Conservation (phyloP, 2,113 vertebrate genomes). For the Zingel zingel region DNA sequence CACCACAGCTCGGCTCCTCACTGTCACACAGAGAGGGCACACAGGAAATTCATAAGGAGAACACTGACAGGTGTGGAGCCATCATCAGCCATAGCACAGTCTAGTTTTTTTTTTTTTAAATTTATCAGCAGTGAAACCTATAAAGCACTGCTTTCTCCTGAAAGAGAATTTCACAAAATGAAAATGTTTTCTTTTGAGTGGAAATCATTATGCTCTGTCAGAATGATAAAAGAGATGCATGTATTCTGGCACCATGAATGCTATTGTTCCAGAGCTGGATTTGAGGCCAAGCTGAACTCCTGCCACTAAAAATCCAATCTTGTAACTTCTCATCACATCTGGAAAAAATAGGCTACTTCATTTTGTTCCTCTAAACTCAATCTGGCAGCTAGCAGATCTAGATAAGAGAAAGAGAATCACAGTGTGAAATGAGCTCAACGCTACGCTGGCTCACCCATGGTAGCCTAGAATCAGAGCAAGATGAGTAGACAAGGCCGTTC, state of each 20-base stretch:
- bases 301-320: conserved; percentile 56
- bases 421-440: conserved; percentile 78
- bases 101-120: conserved; percentile 9
- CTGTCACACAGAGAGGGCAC: conserved; percentile 57
- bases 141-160: background rate
- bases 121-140: conserved; percentile 1
- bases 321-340: conserved; percentile 66
- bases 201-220: conserved; percentile 9
- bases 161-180: conserved; percentile 30
- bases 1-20: conserved; percentile 52
- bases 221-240: conserved; percentile 31
- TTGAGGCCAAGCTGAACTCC: conserved; percentile 34
- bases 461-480: conserved; percentile 60
- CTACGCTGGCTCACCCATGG: conserved; percentile 60
- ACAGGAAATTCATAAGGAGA: conserved; percentile 65
- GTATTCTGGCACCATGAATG: conserved; percentile 4
- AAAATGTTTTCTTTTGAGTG: background rate
- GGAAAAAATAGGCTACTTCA: conserved; percentile 68
- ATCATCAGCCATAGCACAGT: conserved; percentile 55
- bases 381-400: conserved; percentile 73
- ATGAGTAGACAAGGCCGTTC: conserved; percentile 68
- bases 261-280: conserved; percentile 37
- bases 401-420: conserved; percentile 73
- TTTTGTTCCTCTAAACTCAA: conserved; percentile 72
- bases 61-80: conserved; percentile 58